Base-by-base conservation (phyloP, 2,797 vertebrate genomes). In the Glossophaga mutica region DNA sequence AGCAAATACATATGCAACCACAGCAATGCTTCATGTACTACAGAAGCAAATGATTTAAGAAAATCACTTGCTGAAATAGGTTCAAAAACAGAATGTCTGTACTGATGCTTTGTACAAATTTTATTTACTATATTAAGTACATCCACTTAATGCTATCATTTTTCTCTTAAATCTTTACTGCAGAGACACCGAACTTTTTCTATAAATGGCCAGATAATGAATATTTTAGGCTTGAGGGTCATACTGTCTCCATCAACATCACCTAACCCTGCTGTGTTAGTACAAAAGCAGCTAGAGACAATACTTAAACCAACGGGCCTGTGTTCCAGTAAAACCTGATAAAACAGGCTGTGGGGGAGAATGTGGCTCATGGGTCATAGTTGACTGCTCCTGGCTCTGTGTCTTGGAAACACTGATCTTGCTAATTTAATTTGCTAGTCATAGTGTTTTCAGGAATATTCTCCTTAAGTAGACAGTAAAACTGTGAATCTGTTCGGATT, bases 151-250 rank as follows among this genome's bases (percentile, higher is more conserved):
- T 82, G 83, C 29, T 32, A 74, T 42, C 34, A n/a, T 34, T 91
- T 95, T 81, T 37, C 32, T 44, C 44, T 77, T 74, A 87, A 89
- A 77, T 84, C 18, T 81, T 90, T 88, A 67, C 57, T 92, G 62
- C 15, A 68, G 14, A 29, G 9, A 88, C 71, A 82, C 18, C 14
- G 71, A 81, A 24, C 9, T 6, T 81, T 68, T 77, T n/a, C 71
- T 77, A 74, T 34, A 73, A 85, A 76, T 76, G 10, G 67, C 14
- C 34, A 52, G 71, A 71, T 59, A 73, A 77, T 62, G 16, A 78
- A 39, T 78, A 87, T 21, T 73, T 74, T 78, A 84, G 37, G 16
- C 22, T 79, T 87, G 39, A 87, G 48, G 34, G 9, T 91, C 50
- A 87, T 12, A 59, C 8, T 57, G 9, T 32, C 67, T 95, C 37